phyloP scores from a whole-genome alignment of 2,888 invertebrate species.

The Enoplolaimus lenunculus region DNA sequence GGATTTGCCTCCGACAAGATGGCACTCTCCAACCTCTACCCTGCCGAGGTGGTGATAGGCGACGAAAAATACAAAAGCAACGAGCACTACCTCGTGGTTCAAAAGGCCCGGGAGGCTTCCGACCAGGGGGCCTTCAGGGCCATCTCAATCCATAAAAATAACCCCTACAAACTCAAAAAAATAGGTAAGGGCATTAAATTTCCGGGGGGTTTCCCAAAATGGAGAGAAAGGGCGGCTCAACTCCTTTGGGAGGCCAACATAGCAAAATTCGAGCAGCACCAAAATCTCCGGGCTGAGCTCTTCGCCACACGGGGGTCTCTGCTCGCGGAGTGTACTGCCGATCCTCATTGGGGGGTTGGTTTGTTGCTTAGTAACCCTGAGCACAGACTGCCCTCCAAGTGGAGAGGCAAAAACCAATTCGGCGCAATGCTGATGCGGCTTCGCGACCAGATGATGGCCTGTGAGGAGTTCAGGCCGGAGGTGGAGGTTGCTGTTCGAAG shows the following conservation, averaged over 20 bases:
- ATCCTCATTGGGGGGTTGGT: not conserved
- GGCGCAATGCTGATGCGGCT: not conserved
- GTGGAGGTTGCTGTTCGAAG: not conserved
- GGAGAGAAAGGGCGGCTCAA: not conserved
- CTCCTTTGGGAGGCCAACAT: not conserved
- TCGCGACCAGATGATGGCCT: not conserved
- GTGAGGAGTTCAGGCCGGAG: not conserved
- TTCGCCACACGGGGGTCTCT: not conserved
- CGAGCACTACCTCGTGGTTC: not conserved
- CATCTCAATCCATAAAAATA: not conserved
- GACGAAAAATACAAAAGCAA: not conserved
- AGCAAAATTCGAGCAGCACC: slow-evolving; percentile 3
- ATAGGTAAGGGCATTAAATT: not conserved
- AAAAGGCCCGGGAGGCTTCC: not conserved
- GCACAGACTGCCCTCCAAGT: not conserved
- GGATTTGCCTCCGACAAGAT: not conserved
- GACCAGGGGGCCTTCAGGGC: not conserved
- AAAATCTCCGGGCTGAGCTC: not conserved
- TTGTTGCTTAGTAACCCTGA: not conserved
- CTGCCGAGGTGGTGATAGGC: not conserved
- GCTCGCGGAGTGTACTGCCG: not conserved
- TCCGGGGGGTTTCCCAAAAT: not conserved
- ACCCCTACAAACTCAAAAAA: not conserved
- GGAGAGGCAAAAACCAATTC: slow-evolving; percentile 3
- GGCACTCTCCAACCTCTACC: not conserved